Evolutionary conservation across 2,888 invertebrate species (phyloP), one percentile per base, ranked within the genome.

Genomic region (Cantharis lateralis): DNA sequence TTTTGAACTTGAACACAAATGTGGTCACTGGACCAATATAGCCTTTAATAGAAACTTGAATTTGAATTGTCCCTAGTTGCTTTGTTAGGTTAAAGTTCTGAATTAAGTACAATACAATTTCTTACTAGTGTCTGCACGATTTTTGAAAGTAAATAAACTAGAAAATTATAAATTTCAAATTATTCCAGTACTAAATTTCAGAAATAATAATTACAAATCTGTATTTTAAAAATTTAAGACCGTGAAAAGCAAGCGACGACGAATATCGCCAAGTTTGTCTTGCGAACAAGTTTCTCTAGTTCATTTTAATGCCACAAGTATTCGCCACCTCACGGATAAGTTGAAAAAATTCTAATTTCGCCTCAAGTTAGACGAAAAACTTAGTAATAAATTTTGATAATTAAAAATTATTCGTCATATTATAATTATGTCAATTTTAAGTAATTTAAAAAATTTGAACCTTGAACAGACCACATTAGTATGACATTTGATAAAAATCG

Each of bases 271-370:
- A n/a, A 48, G n/a, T 48, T n/a, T 48, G 63, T 66, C 15, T 15
- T 3, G n/a, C 15, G 11, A 18, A 20, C 24, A n/a, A 66, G 24
- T 66, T 66, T 20, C 11, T 48, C n/a, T 48, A 74, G 81, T 83
- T 82, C 73, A 61, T 26, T 64, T 63, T 68, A 66, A 71, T 68
- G 71, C 73, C 82, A 76, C 71, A 32, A 63, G 82, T 74, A 15
- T 76, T 79, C 82, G 80, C 79, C 82, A 83, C 79, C 77, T 78
- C 78, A 81, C 78, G 80, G 82, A 80, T 75, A 20, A 62, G 18
- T 20, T 24, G 13, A 48, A 48, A 64, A 66, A 66, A 66, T 66
- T 66, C 13, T 66, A 20, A 66, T 20, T 20, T 11, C 13, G 7
- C 3, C n/a, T 48, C 7, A 48, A 48, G n/a, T 48, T 48, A 48